Evolutionary conservation across 2,797 vertebrate species (phyloP).

Genomic region (Perodicticus potto): DNA sequence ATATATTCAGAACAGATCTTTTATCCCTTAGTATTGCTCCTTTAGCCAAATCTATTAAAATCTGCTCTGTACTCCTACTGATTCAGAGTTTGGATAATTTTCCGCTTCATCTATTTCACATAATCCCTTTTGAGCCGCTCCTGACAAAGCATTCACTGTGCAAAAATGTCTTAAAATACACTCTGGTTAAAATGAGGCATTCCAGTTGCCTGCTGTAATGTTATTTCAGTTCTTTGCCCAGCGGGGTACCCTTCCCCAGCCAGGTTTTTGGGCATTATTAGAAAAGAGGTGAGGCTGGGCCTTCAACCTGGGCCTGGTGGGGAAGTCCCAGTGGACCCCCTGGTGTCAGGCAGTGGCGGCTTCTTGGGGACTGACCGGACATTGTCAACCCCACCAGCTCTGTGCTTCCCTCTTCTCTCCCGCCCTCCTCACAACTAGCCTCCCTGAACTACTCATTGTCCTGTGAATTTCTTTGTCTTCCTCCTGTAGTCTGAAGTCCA

Average conservation of each 20-base stretch:
- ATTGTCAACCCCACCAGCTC: accelerated
- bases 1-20: neutral
- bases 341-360: accelerated
- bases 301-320: neutral
- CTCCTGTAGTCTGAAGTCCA: neutral
- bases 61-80: slow-evolving; percentile 51
- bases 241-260: neutral
- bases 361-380: accelerated
- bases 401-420: no score
- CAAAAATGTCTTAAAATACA: slow-evolving; percentile 52
- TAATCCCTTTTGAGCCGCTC: slow-evolving; percentile 50
- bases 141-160: slow-evolving; percentile 44
- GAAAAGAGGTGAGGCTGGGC: neutral
- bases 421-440: accelerated
- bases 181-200: neutral
- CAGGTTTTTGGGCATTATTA: neutral
- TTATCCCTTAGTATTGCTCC: slow-evolving; percentile 14
- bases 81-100: slow-evolving; percentile 69
- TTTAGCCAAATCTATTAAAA: slow-evolving; percentile 66
- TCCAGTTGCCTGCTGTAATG: neutral
- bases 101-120: slow-evolving; percentile 69
- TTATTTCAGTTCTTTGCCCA: neutral
- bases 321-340: accelerated
- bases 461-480: neutral
- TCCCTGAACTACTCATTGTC: accelerated